Conservation (phyloP, 2,113 vertebrate species). For the Eidolon helvum region DNA sequence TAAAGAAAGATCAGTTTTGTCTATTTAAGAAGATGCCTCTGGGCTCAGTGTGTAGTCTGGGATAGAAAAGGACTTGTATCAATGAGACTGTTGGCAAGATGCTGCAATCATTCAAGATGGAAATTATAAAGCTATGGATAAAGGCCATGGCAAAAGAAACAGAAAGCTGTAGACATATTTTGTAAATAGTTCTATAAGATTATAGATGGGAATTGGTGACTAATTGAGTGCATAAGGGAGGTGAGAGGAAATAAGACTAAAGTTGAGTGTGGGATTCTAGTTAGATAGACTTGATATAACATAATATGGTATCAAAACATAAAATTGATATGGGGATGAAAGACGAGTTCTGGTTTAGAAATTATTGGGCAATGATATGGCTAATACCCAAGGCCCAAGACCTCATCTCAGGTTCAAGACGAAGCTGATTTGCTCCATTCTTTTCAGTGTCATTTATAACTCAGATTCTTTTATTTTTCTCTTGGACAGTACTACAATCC, state of each 20-base stretch:
- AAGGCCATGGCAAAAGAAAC: not conserved
- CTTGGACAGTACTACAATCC: too few species aligned
- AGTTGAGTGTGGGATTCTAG: not conserved
- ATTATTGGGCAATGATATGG: not conserved
- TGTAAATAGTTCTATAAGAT: not conserved
- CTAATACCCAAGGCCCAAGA: not conserved
- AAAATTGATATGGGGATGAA: not conserved
- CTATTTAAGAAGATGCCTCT: not conserved
- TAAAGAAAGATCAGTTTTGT: not conserved
- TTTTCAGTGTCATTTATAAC: not conserved
- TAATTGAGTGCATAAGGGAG: not conserved
- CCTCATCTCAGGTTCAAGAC: not conserved
- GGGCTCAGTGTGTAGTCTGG: too few species aligned
- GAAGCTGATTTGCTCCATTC: not conserved
- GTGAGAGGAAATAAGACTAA: not conserved
- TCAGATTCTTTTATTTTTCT: not conserved
- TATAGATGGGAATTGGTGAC: not conserved
- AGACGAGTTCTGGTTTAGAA: not conserved
- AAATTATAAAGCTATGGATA: not conserved
- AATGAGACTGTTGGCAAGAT: not conserved
- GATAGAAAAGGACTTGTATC: not conserved
- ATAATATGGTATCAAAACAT: not conserved
- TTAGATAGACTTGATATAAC: not conserved
- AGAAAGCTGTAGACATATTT: not conserved
- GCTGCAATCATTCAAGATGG: not conserved